A percentile compares a stretch with the other conserved stretches of the same genome.
Evolutionary conservation across 2,888 invertebrate species (phyloP).

Genomic region (Oxytorus armatus): DNA sequence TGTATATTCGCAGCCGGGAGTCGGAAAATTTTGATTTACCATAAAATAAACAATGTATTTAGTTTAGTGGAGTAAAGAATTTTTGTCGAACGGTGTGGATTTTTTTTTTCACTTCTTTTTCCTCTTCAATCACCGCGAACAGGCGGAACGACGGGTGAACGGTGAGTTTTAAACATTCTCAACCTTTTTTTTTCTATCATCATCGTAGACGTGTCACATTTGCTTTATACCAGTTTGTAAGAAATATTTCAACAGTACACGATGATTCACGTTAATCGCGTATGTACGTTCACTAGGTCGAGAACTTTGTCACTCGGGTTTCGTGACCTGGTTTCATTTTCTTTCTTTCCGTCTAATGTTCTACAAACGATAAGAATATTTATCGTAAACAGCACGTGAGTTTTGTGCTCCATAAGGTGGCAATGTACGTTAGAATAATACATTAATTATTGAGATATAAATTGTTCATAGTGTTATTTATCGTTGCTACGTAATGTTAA

Average conservation of each 20-base stretch:
- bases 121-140: not conserved
- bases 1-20: slow-evolving; percentile 71
- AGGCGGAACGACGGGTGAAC: slow-evolving; percentile 10
- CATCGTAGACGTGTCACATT: slow-evolving; percentile 77
- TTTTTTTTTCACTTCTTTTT: slow-evolving; percentile 28
- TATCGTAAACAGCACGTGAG: slow-evolving; percentile 57
- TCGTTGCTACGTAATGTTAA: not conserved
- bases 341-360: slow-evolving; percentile 4
- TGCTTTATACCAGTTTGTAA: slow-evolving; percentile 25
- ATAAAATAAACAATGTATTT: slow-evolving; percentile 64
- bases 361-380: slow-evolving; percentile 12
- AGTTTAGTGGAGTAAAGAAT: slow-evolving; percentile 37
- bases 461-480: not conserved
- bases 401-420: slow-evolving; percentile 63
- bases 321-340: not conserved
- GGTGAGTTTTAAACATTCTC: slow-evolving; percentile 58
- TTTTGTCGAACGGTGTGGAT: slow-evolving; percentile 17
- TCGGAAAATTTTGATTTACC: slow-evolving; percentile 47
- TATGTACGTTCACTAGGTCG: slow-evolving; percentile 14
- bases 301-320: not conserved
- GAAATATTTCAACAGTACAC: slow-evolving; percentile 10
- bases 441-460: not conserved
- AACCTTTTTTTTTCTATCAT: slow-evolving; percentile 47
- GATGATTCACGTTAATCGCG: not conserved
- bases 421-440: not conserved